Base-by-base conservation (phyloP, 2,113 vertebrate species). In the Coptodon rendalli region DNA sequence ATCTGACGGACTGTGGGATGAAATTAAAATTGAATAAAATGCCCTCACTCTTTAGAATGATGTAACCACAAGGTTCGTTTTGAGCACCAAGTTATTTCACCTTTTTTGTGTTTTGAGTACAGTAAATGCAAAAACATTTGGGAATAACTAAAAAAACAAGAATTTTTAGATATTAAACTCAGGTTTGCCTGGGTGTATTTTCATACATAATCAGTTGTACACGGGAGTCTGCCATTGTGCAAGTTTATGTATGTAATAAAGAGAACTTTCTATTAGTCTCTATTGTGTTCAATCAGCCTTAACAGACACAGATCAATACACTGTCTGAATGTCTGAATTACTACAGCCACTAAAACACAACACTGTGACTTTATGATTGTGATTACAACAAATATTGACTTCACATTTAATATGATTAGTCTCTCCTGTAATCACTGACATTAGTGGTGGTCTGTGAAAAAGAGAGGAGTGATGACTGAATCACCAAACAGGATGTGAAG, bases 291-390 rank as follows among this genome's bases (percentile, higher is more conserved):
- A 92, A 91, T 95, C 90, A 92, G 85, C 93, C 89, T 88, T 82
- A 93, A 93, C 94, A 85, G 78, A 91, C 93, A 87, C 61, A 83
- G 94, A 95, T 96, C 95, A 83, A 95, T 95, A 92, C 63, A 36
- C 43, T 13, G 86, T 84, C 89, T 87, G 71, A 88, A 81, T 31
- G 81, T 92, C 87, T 94, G 91, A 93, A 92, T 93, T 91, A 94
- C 76, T 53, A 40, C 87, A 45, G 78, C 50, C 87, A 68, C 89
- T 92, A 85, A 85, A 93, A 91, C 52, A 81, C 61, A 91, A 94
- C 95, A 91, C 56, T 88, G 85, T 59, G 89, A 94, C 88, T 94
- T 95, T 92, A 94, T 95, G 94, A 91, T 91, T 92, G 92, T 89
- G 92, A 94, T 95, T 91, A 94, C 90, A 87, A 88, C 80, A 66